Conservation (phyloP, 30 jellyfish, hydroid and myxozoan genomes). For the Pelagia noctiluca region DNA sequence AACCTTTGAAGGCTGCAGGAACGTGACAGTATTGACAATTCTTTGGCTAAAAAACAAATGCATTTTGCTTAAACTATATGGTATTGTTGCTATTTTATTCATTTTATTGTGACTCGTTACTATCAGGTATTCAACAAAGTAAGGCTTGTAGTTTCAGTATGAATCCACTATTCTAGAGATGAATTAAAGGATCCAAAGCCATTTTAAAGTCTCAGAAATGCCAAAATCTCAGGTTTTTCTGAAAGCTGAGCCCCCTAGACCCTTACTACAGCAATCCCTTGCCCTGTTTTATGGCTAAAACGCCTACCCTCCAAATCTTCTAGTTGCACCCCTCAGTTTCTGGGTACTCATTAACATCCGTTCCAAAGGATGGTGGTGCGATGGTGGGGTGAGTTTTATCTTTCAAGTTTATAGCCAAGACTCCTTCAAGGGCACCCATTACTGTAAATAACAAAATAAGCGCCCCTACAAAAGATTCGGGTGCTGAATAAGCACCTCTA, state of each 20-base stretch:
- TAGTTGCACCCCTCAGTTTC: too few species aligned
- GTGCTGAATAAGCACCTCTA: neutral
- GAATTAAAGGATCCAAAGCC: neutral
- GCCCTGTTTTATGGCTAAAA: too few species aligned
- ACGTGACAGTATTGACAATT: conserved; percentile 86
- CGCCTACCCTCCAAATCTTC: too few species aligned
- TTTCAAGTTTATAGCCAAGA: too few species aligned
- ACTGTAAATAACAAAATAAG: neutral
- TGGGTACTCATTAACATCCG: too few species aligned
- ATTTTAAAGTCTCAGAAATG: neutral
- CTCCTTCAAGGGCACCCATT: too few species aligned
- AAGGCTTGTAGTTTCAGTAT: neutral
- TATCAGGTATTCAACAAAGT: neutral
- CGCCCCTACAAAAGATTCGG: neutral
- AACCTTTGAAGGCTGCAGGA: conserved; percentile 83
- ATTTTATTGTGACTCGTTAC: too few species aligned
- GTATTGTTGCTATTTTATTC: neutral
- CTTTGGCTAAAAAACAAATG: conserved; percentile 65
- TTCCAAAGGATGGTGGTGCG: too few species aligned
- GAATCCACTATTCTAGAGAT: neutral
- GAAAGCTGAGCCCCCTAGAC: too few species aligned
- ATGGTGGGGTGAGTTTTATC: too few species aligned
- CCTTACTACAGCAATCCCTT: too few species aligned
- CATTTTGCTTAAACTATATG: neutral
- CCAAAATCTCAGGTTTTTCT: neutral